These are phyloP conservation scores for Garra rufa DNA, from an alignment of 2,113 vertebrate genomes.

Conservation along the genomic window DNA sequence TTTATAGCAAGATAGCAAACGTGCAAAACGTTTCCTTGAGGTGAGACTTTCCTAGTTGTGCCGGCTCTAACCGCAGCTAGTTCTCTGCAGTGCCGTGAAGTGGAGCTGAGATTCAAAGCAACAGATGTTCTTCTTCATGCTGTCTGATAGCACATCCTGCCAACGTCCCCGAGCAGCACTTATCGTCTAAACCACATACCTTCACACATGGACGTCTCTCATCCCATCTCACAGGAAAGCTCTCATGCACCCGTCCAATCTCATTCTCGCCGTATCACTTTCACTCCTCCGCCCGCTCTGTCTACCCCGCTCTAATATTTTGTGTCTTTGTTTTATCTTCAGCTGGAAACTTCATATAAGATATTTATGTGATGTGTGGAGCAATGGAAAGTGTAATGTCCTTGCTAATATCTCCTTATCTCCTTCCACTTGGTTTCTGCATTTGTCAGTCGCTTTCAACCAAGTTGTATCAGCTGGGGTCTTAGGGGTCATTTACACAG, in stretches of 20 bases:
- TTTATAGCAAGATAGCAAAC: background rate
- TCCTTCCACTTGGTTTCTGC: slow-evolving; percentile 1
- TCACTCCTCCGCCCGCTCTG: background rate
- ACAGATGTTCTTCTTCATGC: slow-evolving; percentile 29
- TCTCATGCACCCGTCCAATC: slow-evolving; percentile 24
- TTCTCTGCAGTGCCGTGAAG: background rate
- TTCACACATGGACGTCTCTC: slow-evolving; percentile 14
- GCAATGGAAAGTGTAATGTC: background rate
- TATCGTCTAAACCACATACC: slow-evolving; percentile 38
- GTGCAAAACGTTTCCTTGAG: background rate
- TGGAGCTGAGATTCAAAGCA: background rate
- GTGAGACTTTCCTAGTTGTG: background rate
- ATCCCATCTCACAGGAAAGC: slow-evolving; percentile 27
- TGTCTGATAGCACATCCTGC: slow-evolving; percentile 33
- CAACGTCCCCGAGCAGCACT: slow-evolving; percentile 29
- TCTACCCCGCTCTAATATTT: background rate
- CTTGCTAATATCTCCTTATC: slow-evolving; percentile 37
- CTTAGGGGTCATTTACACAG: background rate
- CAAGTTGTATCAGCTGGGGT: background rate
- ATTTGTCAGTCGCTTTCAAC: slow-evolving; percentile 30
- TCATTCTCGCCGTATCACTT: slow-evolving; percentile 14
- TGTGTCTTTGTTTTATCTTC: slow-evolving; percentile 19
- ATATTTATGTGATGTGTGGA: background rate
- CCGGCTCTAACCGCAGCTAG: background rate
- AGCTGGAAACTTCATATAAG: slow-evolving; percentile 12